Evolutionary conservation across 1,140 invertebrate species (phyloP).

Genomic region (Zaprionus africanus): DNA sequence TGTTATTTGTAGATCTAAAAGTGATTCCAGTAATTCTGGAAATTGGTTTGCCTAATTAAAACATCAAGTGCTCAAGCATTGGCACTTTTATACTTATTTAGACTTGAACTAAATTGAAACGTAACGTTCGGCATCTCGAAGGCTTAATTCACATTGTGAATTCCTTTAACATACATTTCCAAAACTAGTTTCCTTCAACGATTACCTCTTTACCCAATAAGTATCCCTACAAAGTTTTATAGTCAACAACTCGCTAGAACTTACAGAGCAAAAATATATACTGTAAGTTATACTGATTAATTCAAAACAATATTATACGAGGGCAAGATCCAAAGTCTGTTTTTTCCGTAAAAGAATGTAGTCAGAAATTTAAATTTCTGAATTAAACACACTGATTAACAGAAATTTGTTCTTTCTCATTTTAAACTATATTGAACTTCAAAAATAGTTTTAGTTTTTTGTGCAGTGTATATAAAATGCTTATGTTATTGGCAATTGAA

Average conservation of each 20-base stretch:
- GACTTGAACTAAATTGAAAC: not conserved
- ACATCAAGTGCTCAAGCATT: constrained; percentile 24
- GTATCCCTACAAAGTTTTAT: not conserved
- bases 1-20: constrained; percentile 22
- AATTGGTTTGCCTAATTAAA: constrained; percentile 15
- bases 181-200: not conserved
- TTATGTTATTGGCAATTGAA: not conserved
- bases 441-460: not conserved
- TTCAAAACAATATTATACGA: not conserved
- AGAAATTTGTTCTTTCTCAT: not conserved
- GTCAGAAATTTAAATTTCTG: not conserved
- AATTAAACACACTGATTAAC: not conserved
- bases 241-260: not conserved
- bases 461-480: constrained; percentile 1
- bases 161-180: not conserved
- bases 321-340: not conserved
- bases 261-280: not conserved
- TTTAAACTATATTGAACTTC: too few relatives aligned
- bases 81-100: constrained; percentile 23
- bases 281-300: constrained; percentile 2
- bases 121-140: not conserved
- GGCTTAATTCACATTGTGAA: not conserved
- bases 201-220: not conserved
- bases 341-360: not conserved
- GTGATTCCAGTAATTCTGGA: constrained; percentile 10